Base-by-base conservation (phyloP, 2,888 invertebrate genomes). In the Agriopis marginaria region DNA sequence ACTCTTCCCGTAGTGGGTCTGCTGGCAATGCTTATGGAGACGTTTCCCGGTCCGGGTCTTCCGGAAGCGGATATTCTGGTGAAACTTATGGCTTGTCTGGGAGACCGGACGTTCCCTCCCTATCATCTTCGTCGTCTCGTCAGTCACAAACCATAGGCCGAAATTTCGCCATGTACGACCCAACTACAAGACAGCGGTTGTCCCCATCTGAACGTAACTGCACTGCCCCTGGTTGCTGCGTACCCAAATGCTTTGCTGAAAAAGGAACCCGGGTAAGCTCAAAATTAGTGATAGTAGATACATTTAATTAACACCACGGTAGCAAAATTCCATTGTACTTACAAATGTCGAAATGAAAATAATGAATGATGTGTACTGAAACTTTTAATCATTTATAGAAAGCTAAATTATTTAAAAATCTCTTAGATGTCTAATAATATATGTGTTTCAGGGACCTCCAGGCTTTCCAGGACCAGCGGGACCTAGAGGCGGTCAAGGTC, bases 191-290 rank as follows among this genome's bases (percentile, higher is more conserved):
- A 83, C 94, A 79, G 90, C 95, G 79, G 70, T 85, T 89, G 1
- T 83, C 87, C n/a, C 82, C 84, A 42, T 75, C 85, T 23, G 91
- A 92, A n/a, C 94, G 94, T 56, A 96, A 96, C 80, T 97, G 96
- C 79, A 96, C 95, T 0, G 96, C 95, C 11, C 94, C 95, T 0
- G 96, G 95, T 68, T 96, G 96, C 79, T 98, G 98, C 82, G 95
- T 96, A 51, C 97, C 98, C 0, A 97, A 98, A 94, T 98, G 98
- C 89, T 97, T 97, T 76, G 98, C 98, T 0, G 97, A 98, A 89
- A 98, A 98, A 90, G 98, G 98, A 84, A 96, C 95, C 71, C 94
- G 97, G 82, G 97, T 97, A 92, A 88, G 94, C 88, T 55, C 69
- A 10, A 53, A 54, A 3, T 14, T 45, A 8, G 14, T 47, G 4